Percentiles rank a stretch among this genome's conserved stretches.
Evolutionary conservation across 2,797 vertebrate genomes (phyloP).

Genomic region (Neostethus bicornis): DNA sequence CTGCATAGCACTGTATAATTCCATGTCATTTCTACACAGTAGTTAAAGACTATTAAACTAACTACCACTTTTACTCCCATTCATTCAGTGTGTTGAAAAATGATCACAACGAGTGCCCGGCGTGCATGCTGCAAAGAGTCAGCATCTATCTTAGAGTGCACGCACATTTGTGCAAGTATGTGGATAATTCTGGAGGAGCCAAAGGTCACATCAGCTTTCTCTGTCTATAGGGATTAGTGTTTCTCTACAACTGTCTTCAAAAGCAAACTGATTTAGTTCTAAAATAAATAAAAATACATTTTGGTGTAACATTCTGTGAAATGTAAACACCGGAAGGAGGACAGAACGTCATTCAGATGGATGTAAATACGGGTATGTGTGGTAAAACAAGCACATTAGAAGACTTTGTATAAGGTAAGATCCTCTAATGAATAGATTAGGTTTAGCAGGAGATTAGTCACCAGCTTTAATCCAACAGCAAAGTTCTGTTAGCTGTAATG

Average conservation of each 20-base stretch:
- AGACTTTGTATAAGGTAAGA: constrained; percentile 36
- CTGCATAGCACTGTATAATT: constrained; percentile 69
- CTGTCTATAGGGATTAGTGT: constrained; percentile 36
- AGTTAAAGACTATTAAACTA: constrained; percentile 71
- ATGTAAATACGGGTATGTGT: constrained; percentile 10
- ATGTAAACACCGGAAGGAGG: not conserved
- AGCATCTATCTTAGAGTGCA: constrained; percentile 23
- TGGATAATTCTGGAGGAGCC: constrained; percentile 28
- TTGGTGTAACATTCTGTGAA: not conserved
- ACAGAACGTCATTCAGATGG: constrained; percentile 1
- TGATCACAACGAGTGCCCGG: constrained; percentile 40
- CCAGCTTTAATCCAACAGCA: constrained; percentile 57
- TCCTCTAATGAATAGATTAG: constrained; percentile 63
- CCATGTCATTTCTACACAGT: constrained; percentile 69
- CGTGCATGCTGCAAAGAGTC: constrained; percentile 31
- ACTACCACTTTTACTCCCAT: constrained; percentile 63
- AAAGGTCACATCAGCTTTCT: constrained; percentile 47
- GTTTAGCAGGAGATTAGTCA: constrained; percentile 73
- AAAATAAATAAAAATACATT: constrained; percentile 1
- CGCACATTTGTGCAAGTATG: constrained; percentile 51
- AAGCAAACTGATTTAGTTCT: constrained; percentile 3
- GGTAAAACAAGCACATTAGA: constrained; percentile 35
- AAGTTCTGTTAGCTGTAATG: constrained; percentile 10
- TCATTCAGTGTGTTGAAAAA: constrained; percentile 41
- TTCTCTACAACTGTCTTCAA: constrained; percentile 22